These are phyloP conservation scores for cattle (Bos taurus) DNA, from an alignment of 2,113 vertebrate species.

Conservation along the genomic window ARS-UCD2.0 NC_037333.1:59893501-59894000, in stretches of 20 bases:
- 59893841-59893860: neutral
- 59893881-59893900: neutral
- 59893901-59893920: neutral
- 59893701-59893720: neutral
- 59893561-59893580: neutral
- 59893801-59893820: neutral
- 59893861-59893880: neutral
- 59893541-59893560: neutral
- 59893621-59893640: neutral
- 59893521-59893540: neutral
- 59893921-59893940: neutral
- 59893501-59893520: neutral
- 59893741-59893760: neutral
- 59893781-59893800: neutral
- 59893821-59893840: neutral
- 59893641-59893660: neutral
- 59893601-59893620: neutral
- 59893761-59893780: neutral
- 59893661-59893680: neutral
- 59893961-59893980: neutral
- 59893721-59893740: neutral
- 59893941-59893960: neutral
- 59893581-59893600: neutral
- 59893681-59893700: neutral
- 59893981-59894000: neutral